A percentile compares a stretch with the other conserved stretches of the same genome.
phyloP scores from a whole-genome alignment of 2,888 invertebrate species.

The Idaea biselata region DNA sequence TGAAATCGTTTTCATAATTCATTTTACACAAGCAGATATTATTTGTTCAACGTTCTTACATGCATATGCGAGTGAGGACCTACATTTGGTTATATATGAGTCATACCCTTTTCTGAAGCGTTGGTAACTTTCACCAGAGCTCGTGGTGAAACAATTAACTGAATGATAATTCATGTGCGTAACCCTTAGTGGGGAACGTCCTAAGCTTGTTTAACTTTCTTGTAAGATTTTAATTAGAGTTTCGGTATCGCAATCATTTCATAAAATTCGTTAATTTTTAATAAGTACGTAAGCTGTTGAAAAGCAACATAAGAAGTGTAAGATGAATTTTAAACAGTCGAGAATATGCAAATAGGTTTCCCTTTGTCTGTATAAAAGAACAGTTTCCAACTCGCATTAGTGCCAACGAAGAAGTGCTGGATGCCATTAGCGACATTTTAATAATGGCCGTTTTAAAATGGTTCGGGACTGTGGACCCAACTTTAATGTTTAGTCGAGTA shows the following conservation, averaged over 20 bases:
- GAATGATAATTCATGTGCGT: constrained; percentile 37
- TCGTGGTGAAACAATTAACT: constrained; percentile 62
- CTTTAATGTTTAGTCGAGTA: constrained; percentile 30
- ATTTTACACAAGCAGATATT: not conserved
- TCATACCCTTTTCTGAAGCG: constrained; percentile 55
- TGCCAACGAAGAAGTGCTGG: constrained; percentile 45
- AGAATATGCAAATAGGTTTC: constrained; percentile 55
- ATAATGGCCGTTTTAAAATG: constrained; percentile 44
- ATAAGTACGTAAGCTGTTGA: not conserved
- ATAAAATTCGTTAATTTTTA: not conserved
- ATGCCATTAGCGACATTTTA: constrained; percentile 48
- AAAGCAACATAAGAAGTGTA: constrained; percentile 23
- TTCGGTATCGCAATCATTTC: not conserved
- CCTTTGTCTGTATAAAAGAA: constrained; percentile 52
- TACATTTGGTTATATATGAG: constrained; percentile 63
- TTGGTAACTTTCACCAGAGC: constrained; percentile 67
- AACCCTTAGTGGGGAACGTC: constrained; percentile 34
- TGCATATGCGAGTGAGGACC: not conserved
- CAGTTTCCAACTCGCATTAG: constrained; percentile 57
- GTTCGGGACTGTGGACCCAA: constrained; percentile 13
- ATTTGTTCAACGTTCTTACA: constrained; percentile 2
- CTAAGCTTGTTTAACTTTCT: constrained; percentile 3
- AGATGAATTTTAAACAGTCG: constrained; percentile 38
- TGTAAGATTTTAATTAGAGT: constrained; percentile 8
- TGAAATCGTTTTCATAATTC: not conserved